Evolutionary conservation across 2,888 invertebrate genomes (phyloP).

Genomic region (Hyles lineata): DNA sequence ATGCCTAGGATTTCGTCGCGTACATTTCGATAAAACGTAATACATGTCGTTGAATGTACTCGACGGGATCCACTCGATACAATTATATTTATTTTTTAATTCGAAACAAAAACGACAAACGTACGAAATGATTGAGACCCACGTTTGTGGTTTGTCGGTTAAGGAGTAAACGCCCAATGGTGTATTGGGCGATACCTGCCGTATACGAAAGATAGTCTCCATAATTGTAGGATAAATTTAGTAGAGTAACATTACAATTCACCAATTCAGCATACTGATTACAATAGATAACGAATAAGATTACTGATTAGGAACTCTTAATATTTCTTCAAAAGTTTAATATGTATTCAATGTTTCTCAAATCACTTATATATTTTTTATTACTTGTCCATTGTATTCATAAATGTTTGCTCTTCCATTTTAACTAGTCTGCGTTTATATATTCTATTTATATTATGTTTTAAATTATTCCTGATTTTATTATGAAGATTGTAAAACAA

Average conservation of each 20-base stretch:
- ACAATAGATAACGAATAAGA: too few relatives aligned
- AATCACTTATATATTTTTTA: too few relatives aligned
- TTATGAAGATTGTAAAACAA: not conserved
- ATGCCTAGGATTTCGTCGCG: not conserved
- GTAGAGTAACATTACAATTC: not conserved
- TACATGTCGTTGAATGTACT: not conserved
- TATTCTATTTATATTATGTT: not conserved
- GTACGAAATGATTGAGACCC: slow-evolving; percentile 17
- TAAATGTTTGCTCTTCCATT: not conserved
- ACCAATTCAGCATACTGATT: too few relatives aligned
- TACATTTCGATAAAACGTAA: not conserved
- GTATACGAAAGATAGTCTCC: slow-evolving; percentile 24
- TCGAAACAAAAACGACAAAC: slow-evolving; percentile 24
- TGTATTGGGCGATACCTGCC: not conserved
- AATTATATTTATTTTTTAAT: slow-evolving; percentile 12
- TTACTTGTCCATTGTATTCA: too few relatives aligned
- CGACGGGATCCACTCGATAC: not conserved
- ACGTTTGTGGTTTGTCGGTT: slow-evolving; percentile 9
- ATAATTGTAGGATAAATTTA: not conserved
- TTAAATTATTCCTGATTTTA: not conserved
- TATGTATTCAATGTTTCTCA: too few relatives aligned
- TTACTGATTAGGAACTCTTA: too few relatives aligned
- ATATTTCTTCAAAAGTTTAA: too few relatives aligned
- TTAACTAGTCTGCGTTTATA: not conserved
- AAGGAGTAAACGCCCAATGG: not conserved